phyloP scores from a whole-genome alignment of 2,888 invertebrate genomes.

The Eupithecia dodoneata region DNA sequence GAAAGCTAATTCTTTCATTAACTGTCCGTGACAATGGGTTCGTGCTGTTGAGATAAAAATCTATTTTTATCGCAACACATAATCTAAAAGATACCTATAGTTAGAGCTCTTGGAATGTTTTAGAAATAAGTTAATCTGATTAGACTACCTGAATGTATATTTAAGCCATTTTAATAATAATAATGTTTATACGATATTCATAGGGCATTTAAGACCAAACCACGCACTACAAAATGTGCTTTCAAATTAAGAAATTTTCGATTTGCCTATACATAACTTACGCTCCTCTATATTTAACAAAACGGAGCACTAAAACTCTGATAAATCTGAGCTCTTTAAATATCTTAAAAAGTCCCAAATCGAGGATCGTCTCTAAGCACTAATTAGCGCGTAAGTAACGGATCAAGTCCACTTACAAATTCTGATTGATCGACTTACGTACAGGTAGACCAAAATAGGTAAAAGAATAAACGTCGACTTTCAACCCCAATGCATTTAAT shows the following conservation, averaged over 20 bases:
- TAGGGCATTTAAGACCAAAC: background rate
- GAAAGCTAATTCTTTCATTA: slow-evolving; percentile 85
- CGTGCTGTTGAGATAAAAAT: slow-evolving; percentile 75
- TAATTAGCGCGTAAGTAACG: slow-evolving; percentile 24
- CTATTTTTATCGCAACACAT: no score
- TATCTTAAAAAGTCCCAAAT: slow-evolving; percentile 11
- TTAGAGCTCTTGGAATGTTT: no score
- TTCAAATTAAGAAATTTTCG: background rate
- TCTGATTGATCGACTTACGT: slow-evolving; percentile 44
- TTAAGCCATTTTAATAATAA: no score
- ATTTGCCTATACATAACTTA: background rate
- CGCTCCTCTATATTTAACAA: background rate
- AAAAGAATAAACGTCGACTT: slow-evolving; percentile 55
- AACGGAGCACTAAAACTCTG: background rate
- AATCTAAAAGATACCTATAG: no score
- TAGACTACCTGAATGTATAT: background rate
- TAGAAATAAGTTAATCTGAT: background rate
- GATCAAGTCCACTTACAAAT: slow-evolving; percentile 35
- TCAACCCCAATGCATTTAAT: slow-evolving; percentile 76
- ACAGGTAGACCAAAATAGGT: slow-evolving; percentile 35
- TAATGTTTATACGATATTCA: no score
- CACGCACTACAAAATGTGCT: background rate
- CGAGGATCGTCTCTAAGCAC: slow-evolving; percentile 9
- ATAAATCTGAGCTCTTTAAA: background rate
- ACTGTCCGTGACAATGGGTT: slow-evolving; percentile 80